Evolutionary conservation across 2,113 vertebrate species (phyloP), one percentile per base, ranked within the genome.

Genomic region (Brachypodius melanocephalos): DNA sequence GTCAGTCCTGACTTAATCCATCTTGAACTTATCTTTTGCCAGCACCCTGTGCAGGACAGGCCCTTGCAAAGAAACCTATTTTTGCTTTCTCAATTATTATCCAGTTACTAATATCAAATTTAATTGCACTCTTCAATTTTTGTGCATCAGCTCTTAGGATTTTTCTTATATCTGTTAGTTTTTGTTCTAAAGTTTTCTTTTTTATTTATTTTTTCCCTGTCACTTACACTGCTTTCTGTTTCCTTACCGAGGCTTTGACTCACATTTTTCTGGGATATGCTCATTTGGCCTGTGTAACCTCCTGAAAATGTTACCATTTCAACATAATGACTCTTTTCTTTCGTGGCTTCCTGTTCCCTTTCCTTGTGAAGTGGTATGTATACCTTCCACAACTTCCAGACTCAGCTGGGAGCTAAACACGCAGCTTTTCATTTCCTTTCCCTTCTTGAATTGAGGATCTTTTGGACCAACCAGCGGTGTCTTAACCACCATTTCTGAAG

Each of bases 341-440:
- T 69, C 93, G 29, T 68, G 75, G 76, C 86, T 97, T 97, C 95
- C 93, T 90, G 79, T 96, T 96, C 93, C 92, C 80, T 85, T 96
- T 93, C 93, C 95, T 95, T 94, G 95, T 93, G 88, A 93, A 93
- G 88, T 77, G 73, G 79, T 92, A 61, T 93, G 90, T 95, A 91
- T 94, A 96, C 93, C 90, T 96, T 97, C 88, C 6, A 25, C 92
- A 76, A 79, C 89, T 94, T 95, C 69, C 66, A 85, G 88, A 69
- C 93, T 90, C 94, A 90, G 91, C 81, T 85, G 91, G 87, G 71
- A 95, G 81, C 89, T 93, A 73, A 96, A 69, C 75, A 62, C 5
- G 2, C 82, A 91, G 85, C 59, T 91, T 95, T 89, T 94, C 61
- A 96, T 97, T 96, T 96, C 93, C 94, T 93, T 38, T 73, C 49